Percentiles rank a stretch among this genome's conserved stretches.
Conservation (phyloP, 2,888 invertebrate species). For the Cyclophora albipunctata region DNA sequence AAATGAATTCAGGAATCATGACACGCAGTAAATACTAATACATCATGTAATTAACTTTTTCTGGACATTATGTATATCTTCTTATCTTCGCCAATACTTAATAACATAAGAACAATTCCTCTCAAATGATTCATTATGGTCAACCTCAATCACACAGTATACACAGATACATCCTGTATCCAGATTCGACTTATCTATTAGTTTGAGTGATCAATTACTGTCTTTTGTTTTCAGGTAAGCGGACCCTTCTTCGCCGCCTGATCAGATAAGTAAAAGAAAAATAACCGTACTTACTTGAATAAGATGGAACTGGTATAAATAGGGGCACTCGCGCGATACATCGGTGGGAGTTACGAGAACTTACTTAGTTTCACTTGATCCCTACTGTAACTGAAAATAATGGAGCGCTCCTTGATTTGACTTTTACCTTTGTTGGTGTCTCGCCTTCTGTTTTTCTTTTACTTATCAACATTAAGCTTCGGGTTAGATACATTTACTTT, state of each 20-base stretch:
- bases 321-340: slow-evolving; percentile 19
- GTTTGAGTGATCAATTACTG: slow-evolving; percentile 32
- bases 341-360: slow-evolving; percentile 19
- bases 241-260: slow-evolving; percentile 23
- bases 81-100: too few relatives aligned
- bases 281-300: slow-evolving; percentile 22
- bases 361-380: slow-evolving; percentile 22
- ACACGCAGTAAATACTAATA: too few relatives aligned
- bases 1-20: too few relatives aligned
- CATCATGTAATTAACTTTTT: too few relatives aligned
- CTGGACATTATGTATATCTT: too few relatives aligned
- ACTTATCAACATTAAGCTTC: too few relatives aligned
- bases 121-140: too few relatives aligned
- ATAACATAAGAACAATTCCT: too few relatives aligned
- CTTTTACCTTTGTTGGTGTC: slow-evolving; percentile 8
- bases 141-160: too few relatives aligned
- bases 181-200: slow-evolving; percentile 25
- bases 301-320: slow-evolving; percentile 26
- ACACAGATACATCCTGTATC: slow-evolving; percentile 4
- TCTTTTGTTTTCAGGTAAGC: slow-evolving; percentile 55
- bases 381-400: slow-evolving; percentile 23
- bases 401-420: slow-evolving; percentile 13
- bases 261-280: slow-evolving; percentile 36
- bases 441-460: not conserved
- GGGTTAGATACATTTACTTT: too few relatives aligned